These are phyloP conservation scores for Sphenopsis melanotis DNA, from an alignment of 2,797 vertebrate genomes.

Conservation along the genomic window DNA sequence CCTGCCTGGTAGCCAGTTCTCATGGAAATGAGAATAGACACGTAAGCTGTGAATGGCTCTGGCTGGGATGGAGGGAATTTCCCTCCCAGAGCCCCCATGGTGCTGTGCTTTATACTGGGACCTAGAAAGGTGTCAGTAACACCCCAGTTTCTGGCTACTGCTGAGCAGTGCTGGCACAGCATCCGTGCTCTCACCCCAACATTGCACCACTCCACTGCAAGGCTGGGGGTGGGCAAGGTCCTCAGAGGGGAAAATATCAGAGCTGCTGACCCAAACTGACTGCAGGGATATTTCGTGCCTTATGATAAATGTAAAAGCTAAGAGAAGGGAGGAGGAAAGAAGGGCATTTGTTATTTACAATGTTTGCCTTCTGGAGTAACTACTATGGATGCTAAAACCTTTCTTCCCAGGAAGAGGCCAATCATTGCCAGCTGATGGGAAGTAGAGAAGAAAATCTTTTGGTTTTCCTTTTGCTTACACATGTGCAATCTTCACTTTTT, in stretches of 20 bases:
- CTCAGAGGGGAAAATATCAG: not conserved
- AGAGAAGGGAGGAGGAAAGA: not conserved
- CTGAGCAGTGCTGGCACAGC: not conserved
- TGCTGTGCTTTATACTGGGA: not conserved
- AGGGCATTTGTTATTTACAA: not conserved
- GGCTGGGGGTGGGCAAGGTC: not conserved
- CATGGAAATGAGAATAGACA: not conserved
- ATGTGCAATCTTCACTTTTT: not conserved
- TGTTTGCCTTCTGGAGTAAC: not conserved
- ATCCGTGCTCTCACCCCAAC: accelerated
- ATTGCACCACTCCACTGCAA: accelerated
- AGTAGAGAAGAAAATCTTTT: not conserved
- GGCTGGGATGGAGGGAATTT: not conserved
- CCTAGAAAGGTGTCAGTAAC: not conserved
- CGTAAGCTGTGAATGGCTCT: not conserved
- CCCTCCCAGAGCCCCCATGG: not conserved
- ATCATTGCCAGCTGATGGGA: not conserved
- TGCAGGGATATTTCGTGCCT: not conserved
- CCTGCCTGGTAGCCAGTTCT: not conserved
- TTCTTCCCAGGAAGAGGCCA: not conserved
- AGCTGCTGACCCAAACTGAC: not conserved
- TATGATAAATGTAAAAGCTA: not conserved
- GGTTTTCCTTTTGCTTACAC: not conserved
- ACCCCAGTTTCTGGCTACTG: not conserved
- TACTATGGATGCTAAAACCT: not conserved